Base-by-base conservation (phyloP, 2,113 vertebrate species). In the Ploceus nigricollis region DNA sequence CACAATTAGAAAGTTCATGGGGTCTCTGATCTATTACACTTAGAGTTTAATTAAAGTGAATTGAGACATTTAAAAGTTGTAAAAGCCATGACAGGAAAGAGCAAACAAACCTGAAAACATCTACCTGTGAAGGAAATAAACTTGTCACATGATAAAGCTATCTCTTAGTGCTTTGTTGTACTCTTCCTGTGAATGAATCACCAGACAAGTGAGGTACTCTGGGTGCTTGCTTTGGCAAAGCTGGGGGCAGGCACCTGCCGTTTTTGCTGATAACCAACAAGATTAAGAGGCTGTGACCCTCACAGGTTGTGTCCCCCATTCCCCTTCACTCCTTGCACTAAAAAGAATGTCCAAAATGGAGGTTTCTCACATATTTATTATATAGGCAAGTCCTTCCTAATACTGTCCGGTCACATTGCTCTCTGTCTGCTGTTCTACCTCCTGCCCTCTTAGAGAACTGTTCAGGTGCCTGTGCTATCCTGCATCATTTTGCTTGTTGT, bases 161-260 rank as follows among this genome's bases (percentile, higher is more conserved):
- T 58, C 30, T 18, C 11, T 64, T 50, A 25, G 13, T 45, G 35
- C 8, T 35, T 1, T 19, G 42, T 15, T 22, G 13, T 19, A 22
- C 13, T 58, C 64, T 16, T 64, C 73, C 61, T 60, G n/a, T 82
- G 70, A 63, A 82, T 47, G 37, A 87, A 44, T 82, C 81, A 39
- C 19, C 35, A 1, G 2, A 4, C 7, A 42, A 42, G 33, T 0
- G 0, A 4, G 11, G 37, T 3, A 2, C 7, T 82, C n/a, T 50
- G 35, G 7, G 47, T 17, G 8, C 18, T 58, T 71, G 35, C 65
- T 64, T 64, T 87, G 42, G 65, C 53, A 82, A 71, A 78, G 27
- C 30, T 54, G 18, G 27, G 35, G 16, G 16, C 23, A 47, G 16
- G 27, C 15, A 3, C 6, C 28, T 40, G 17, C 33, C 0, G 0